A percentile compares a stretch with the other conserved stretches of the same genome.
Evolutionary conservation across 2,113 vertebrate species (phyloP).

Genomic region (Syrmaticus mikado): DNA sequence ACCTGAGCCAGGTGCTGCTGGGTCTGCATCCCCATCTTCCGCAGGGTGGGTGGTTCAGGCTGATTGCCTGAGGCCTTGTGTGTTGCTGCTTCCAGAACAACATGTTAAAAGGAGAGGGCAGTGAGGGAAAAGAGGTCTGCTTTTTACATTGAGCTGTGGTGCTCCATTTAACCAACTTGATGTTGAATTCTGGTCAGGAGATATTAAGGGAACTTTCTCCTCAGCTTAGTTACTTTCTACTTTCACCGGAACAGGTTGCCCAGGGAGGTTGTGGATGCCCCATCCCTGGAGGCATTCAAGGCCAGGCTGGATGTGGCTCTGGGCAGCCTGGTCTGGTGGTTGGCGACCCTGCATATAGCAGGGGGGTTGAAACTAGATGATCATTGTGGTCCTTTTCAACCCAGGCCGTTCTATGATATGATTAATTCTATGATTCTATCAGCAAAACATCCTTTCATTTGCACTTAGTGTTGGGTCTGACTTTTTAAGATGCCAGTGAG

Average conservation of each 20-base stretch:
- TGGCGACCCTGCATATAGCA: too few relatives aligned
- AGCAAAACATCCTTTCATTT: not conserved
- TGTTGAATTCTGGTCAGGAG: not conserved
- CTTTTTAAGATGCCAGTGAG: not conserved
- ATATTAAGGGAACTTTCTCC: not conserved
- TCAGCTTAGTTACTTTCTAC: not conserved
- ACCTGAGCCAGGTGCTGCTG: not conserved
- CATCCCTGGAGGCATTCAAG: too few relatives aligned
- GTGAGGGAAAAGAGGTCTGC: not conserved
- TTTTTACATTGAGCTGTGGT: not conserved
- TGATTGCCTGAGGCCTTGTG: not conserved
- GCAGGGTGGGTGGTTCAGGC: not conserved
- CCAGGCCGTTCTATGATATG: too few relatives aligned
- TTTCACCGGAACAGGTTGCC: too few relatives aligned
- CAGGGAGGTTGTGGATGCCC: too few relatives aligned
- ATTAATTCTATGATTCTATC: not conserved
- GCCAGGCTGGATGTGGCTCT: too few relatives aligned
- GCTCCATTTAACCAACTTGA: not conserved
- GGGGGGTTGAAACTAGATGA: too few relatives aligned
- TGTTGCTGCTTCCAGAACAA: not conserved
- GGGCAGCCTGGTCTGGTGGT: too few relatives aligned
- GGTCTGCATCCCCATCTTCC: not conserved
- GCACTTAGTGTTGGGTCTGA: not conserved
- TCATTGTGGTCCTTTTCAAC: too few relatives aligned
- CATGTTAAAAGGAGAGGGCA: not conserved